phyloP scores from a whole-genome alignment of 2,888 invertebrate genomes.

The Cyrtodaria siliqua region DNA sequence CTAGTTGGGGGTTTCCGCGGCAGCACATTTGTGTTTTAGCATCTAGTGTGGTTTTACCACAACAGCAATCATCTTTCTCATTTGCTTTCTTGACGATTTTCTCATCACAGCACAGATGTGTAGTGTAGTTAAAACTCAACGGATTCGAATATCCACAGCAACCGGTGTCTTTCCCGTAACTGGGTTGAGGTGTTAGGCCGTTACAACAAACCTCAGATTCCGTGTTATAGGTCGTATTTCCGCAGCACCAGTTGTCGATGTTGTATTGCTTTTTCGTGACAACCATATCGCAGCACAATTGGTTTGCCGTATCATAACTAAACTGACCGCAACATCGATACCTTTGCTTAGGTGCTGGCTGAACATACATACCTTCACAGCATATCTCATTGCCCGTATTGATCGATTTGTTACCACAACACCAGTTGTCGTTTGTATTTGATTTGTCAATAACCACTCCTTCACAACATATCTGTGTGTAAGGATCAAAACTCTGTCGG shows the following conservation, averaged over 20 bases:
- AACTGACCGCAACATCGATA: conserved; percentile 49
- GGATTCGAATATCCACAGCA: conserved; percentile 37
- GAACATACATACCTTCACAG: conserved; percentile 44
- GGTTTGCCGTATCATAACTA: conserved; percentile 43
- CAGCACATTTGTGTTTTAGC: conserved; percentile 43
- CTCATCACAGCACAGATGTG: conserved; percentile 44
- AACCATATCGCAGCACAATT: conserved; percentile 38
- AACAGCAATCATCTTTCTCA: conserved; percentile 31
- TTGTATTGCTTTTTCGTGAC: conserved; percentile 43
- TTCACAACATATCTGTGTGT: conserved; percentile 45
- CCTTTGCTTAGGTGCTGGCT: conserved; percentile 29
- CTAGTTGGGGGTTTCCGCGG: conserved; percentile 30
- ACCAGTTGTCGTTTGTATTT: conserved; percentile 39
- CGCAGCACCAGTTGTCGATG: conserved; percentile 55
- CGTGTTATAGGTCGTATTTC: conserved; percentile 48
- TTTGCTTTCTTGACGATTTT: conserved; percentile 32
- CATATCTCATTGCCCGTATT: conserved; percentile 44
- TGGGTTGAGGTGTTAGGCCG: conserved; percentile 46
- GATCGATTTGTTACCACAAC: conserved; percentile 45
- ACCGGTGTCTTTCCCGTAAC: conserved; percentile 23
- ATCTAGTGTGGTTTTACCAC: conserved; percentile 43
- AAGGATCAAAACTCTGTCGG: conserved; percentile 30
- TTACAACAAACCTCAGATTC: conserved; percentile 47
- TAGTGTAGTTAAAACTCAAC: conserved; percentile 31
- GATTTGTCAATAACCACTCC: conserved; percentile 38